These are phyloP conservation scores for Neosilurus mollespiculum DNA, from an alignment of 2,797 vertebrate genomes.

Conservation along the genomic window DNA sequence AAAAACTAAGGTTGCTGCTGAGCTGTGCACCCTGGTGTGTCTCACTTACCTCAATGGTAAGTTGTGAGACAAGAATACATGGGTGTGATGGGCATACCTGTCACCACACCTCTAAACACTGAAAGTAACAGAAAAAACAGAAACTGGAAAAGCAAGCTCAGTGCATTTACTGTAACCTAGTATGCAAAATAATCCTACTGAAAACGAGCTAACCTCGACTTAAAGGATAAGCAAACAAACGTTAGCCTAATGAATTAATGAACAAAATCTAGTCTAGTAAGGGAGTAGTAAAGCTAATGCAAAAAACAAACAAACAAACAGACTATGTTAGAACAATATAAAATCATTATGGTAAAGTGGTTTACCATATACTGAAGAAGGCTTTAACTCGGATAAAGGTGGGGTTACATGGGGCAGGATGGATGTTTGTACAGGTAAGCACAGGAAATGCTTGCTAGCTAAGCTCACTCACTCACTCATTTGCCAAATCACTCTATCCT, in stretches of 20 bases:
- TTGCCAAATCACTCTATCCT: no score
- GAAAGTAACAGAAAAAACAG: neutral
- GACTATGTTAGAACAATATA: no score
- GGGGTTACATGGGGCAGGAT: no score
- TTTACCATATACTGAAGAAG: no score
- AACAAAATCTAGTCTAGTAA: neutral
- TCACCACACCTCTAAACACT: neutral
- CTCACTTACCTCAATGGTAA: no score
- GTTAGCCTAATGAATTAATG: neutral
- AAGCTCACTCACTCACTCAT: no score
- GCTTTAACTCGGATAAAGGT: no score
- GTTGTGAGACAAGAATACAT: neutral
- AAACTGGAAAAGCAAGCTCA: neutral
- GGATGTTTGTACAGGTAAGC: no score
- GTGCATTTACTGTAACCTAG: neutral
- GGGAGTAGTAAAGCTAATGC: neutral
- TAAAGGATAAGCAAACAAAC: neutral
- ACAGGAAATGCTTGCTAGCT: no score
- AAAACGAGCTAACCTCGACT: neutral
- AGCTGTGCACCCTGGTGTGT: neutral
- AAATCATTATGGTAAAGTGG: no score
- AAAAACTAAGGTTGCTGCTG: neutral
- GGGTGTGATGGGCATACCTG: neutral
- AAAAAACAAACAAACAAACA: no score
- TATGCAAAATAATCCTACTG: neutral